Conservation (phyloP, 2,797 vertebrate species). For the Xiphorhynchus erythropygius region DNA sequence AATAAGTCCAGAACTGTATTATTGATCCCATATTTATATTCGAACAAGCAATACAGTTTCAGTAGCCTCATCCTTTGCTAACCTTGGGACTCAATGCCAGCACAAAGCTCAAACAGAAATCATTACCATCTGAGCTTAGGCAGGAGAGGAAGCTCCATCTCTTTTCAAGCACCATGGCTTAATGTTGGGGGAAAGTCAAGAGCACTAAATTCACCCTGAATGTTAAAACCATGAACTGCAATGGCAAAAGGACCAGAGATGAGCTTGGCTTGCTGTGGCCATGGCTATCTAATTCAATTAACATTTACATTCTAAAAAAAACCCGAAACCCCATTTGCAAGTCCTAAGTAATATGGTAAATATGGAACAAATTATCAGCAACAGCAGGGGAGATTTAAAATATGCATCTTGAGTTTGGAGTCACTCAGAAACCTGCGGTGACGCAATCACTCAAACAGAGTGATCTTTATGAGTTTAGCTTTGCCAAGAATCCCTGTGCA, state of each 20-base stretch:
- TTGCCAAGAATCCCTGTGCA: not conserved
- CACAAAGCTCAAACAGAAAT: not conserved
- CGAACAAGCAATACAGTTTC: not conserved
- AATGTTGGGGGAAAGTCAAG: not conserved
- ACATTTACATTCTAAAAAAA: constrained; percentile 32
- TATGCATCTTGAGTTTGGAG: constrained; percentile 35
- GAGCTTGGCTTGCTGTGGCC: constrained; percentile 4
- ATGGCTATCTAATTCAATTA: constrained; percentile 55
- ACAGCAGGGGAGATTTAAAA: constrained; percentile 66
- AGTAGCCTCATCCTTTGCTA: not conserved
- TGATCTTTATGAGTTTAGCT: not conserved
- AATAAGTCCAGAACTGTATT: constrained; percentile 38
- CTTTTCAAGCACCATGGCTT: not conserved
- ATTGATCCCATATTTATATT: constrained; percentile 17
- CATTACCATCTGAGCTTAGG: not conserved
- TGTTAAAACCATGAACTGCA: not conserved
- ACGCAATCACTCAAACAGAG: constrained; percentile 31
- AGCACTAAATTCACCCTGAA: not conserved
- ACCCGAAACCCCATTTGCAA: constrained; percentile 13
- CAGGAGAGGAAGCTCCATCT: not conserved
- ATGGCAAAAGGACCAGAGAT: not conserved
- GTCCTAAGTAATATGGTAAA: constrained; percentile 70
- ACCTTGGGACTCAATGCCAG: not conserved
- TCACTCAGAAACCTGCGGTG: constrained; percentile 40
- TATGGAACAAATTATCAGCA: constrained; percentile 74